A percentile compares a stretch with the other conserved stretches of the same genome.
Conservation (phyloP, 2,888 invertebrate species). For the Dasysyrphus albostriatus region DNA sequence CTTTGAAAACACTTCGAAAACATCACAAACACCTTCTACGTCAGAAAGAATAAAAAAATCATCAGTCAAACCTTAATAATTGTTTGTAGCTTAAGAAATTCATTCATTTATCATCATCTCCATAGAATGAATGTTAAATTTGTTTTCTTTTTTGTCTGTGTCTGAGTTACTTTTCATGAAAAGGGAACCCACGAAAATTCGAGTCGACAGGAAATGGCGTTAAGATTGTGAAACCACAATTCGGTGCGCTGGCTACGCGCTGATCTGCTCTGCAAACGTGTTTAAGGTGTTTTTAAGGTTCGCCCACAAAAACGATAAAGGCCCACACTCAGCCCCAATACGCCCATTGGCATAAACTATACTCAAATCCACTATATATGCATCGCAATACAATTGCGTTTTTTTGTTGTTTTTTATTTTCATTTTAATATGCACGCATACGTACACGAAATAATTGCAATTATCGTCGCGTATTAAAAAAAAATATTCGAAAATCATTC, state of each 20-base stretch:
- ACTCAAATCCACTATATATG: constrained; percentile 14
- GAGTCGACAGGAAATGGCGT: constrained; percentile 74
- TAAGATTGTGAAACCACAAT: constrained; percentile 73
- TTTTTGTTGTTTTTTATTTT: constrained; percentile 3
- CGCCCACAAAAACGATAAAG: constrained; percentile 76
- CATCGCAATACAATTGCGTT: constrained; percentile 65
- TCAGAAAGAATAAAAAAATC: constrained; percentile 11
- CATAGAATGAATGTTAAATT: constrained; percentile 30
- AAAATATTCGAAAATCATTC: constrained; percentile 64
- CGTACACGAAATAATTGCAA: constrained; percentile 74
- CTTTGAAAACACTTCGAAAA: not conserved
- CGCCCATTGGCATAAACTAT: constrained; percentile 63
- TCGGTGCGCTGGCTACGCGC: constrained; percentile 61
- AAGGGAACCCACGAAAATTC: constrained; percentile 69
- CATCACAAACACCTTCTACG: not conserved
- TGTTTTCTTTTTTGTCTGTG: not conserved
- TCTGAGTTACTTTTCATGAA: constrained; percentile 16
- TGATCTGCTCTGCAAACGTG: constrained; percentile 44
- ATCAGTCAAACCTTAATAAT: constrained; percentile 13
- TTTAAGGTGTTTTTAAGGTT: constrained; percentile 68
- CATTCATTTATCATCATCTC: constrained; percentile 71
- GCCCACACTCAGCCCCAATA: constrained; percentile 76
- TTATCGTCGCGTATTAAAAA: constrained; percentile 73
- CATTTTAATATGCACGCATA: constrained; percentile 54
- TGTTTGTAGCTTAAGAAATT: not conserved